Evolutionary conservation across 2,113 vertebrate genomes (phyloP).

Genomic region (Channa maculata): DNA sequence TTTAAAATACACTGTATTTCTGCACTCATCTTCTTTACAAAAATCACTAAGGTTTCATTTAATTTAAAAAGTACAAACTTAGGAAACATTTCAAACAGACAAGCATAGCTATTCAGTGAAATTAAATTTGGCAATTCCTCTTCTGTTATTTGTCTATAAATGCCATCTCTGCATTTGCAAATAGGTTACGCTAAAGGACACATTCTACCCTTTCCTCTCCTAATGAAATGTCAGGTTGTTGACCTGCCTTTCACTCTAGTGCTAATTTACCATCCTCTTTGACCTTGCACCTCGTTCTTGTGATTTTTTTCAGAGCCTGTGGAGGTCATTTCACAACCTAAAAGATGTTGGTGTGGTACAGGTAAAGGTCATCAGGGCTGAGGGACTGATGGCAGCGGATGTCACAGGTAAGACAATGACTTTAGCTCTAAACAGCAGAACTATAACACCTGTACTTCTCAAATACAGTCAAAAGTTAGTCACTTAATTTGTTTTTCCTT

Average conservation of each 20-base stretch:
- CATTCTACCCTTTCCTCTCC: constrained; percentile 73
- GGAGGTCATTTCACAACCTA: constrained; percentile 91
- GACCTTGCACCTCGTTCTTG: constrained; percentile 63
- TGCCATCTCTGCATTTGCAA: constrained; percentile 74
- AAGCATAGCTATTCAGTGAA: constrained; percentile 36
- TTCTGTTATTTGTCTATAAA: constrained; percentile 61
- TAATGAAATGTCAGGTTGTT: constrained; percentile 80
- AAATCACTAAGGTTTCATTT: constrained; percentile 22
- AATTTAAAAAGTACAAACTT: constrained; percentile 46
- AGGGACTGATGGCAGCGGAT: constrained; percentile 98
- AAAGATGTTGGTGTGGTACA: constrained; percentile 97
- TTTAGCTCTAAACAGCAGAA: constrained; percentile 25
- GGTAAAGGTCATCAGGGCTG: constrained; percentile 97
- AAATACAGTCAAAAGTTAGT: constrained; percentile 3
- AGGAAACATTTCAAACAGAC: constrained; percentile 41
- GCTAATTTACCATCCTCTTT: constrained; percentile 71
- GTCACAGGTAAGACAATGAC: constrained; percentile 90
- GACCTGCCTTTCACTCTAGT: constrained; percentile 68
- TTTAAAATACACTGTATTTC: constrained; percentile 9
- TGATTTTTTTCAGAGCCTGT: constrained; percentile 89
- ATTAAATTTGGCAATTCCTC: constrained; percentile 67
- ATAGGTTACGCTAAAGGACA: constrained; percentile 72
- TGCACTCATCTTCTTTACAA: constrained; percentile 6
- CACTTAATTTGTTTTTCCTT: neutral
- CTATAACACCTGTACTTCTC: neutral